phyloP scores from a whole-genome alignment of 1,140 invertebrate genomes.

The Drosophila ananassae region DNA sequence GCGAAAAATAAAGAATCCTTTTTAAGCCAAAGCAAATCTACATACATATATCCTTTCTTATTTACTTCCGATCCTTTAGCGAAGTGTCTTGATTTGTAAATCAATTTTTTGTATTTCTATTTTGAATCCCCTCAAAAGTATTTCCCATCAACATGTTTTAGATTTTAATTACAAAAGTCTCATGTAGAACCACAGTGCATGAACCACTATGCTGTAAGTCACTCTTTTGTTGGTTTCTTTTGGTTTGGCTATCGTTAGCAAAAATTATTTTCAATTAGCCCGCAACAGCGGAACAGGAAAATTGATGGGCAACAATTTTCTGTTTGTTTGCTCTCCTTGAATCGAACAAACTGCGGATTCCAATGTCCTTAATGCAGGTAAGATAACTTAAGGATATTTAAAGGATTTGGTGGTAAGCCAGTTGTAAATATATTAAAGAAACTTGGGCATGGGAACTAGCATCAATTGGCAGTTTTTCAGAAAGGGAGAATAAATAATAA shows the following conservation, averaged over 20 bases:
- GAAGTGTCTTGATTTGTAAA: no score
- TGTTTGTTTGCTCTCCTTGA: background rate
- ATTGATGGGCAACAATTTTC: constrained; percentile 31
- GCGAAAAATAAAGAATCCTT: no score
- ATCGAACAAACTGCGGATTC: constrained; percentile 2
- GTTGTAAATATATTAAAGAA: background rate
- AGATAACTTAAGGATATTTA: background rate
- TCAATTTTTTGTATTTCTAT: no score
- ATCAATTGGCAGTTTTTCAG: background rate
- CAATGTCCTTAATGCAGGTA: constrained; percentile 16
- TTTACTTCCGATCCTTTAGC: no score
- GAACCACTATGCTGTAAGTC: constrained; percentile 10
- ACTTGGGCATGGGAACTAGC: background rate
- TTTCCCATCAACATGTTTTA: no score
- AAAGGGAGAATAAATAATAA: background rate
- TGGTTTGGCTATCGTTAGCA: constrained; percentile 42
- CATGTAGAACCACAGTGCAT: background rate
- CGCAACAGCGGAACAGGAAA: constrained; percentile 24
- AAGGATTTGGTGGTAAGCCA: background rate
- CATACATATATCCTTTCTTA: no score
- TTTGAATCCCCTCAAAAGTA: no score
- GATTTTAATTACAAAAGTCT: no score
- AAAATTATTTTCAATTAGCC: constrained; percentile 77
- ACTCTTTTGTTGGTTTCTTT: constrained; percentile 23
- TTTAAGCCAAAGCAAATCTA: no score